Conservation (phyloP, 1,140 invertebrate genomes). For the Zaprionus vittiger region DNA sequence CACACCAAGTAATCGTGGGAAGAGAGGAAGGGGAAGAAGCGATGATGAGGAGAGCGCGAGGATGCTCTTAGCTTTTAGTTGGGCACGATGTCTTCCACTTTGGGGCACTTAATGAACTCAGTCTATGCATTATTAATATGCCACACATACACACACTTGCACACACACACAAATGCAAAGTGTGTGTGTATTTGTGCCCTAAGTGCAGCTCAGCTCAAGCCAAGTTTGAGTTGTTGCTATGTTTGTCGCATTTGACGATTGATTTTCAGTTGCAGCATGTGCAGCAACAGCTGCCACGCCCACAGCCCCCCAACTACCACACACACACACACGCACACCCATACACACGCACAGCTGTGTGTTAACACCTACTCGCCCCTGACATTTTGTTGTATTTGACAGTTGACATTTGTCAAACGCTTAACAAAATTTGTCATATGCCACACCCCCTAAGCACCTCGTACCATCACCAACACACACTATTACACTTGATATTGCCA, state of each 20-base stretch:
- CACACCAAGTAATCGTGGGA: not conserved
- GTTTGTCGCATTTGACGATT: slow-evolving; percentile 20
- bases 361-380: slow-evolving; percentile 36
- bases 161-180: not conserved
- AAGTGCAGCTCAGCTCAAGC: slow-evolving; percentile 11
- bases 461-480: not conserved
- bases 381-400: slow-evolving; percentile 68
- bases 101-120: slow-evolving; percentile 45
- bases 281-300: slow-evolving; percentile 42
- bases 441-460: not conserved
- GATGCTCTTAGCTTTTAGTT: not conserved
- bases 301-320: slow-evolving; percentile 4
- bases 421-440: slow-evolving; percentile 78
- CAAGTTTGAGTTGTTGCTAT: slow-evolving; percentile 11
- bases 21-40: not conserved
- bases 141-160: not conserved
- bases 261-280: slow-evolving; percentile 40
- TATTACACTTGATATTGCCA: not conserved
- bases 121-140: slow-evolving; percentile 43
- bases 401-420: slow-evolving; percentile 83
- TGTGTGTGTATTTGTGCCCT: not conserved
- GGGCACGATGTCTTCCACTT: slow-evolving; percentile 18
- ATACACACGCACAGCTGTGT: slow-evolving; percentile 13
- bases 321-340: slow-evolving; percentile 10
- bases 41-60: not conserved